Evolutionary conservation across 1,140 invertebrate species (phyloP).

Genomic region (Drosophila lini): DNA sequence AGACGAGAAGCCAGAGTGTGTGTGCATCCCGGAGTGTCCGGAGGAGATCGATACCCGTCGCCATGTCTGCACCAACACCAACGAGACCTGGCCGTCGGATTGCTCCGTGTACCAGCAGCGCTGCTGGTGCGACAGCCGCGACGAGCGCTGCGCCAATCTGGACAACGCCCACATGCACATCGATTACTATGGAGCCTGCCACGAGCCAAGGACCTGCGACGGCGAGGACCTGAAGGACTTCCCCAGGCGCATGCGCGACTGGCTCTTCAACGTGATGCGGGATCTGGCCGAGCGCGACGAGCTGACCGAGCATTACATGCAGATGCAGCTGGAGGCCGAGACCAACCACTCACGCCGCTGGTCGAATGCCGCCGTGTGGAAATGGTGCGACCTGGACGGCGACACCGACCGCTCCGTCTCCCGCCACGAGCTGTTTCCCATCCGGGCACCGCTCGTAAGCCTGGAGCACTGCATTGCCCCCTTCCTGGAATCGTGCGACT

Average conservation of each 20-base stretch:
- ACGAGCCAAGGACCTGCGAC: slow-evolving; percentile 91
- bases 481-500: slow-evolving; percentile 96
- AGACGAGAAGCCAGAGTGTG: slow-evolving; percentile 91
- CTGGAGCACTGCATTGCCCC: slow-evolving; percentile 97
- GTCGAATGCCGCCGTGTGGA: slow-evolving; percentile 97
- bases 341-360: slow-evolving; percentile 92
- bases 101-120: slow-evolving; percentile 96
- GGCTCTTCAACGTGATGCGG: slow-evolving; percentile 98
- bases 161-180: slow-evolving; percentile 95
- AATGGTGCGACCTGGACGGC: slow-evolving; percentile 97
- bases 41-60: slow-evolving; percentile 91
- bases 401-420: slow-evolving; percentile 93
- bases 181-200: slow-evolving; percentile 95
- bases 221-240: slow-evolving; percentile 95
- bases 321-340: slow-evolving; percentile 95
- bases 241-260: slow-evolving; percentile 96
- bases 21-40: slow-evolving; percentile 93
- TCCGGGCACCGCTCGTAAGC: slow-evolving; percentile 95
- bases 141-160: slow-evolving; percentile 89
- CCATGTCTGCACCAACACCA: slow-evolving; percentile 95
- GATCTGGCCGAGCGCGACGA: slow-evolving; percentile 96
- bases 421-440: slow-evolving; percentile 97
- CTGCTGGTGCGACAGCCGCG: slow-evolving; percentile 92
- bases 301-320: slow-evolving; percentile 92
- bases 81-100: slow-evolving; percentile 96